These are phyloP conservation scores for Crypturellus undulatus DNA, from an alignment of 2,113 vertebrate species.

Conservation along the genomic window DNA sequence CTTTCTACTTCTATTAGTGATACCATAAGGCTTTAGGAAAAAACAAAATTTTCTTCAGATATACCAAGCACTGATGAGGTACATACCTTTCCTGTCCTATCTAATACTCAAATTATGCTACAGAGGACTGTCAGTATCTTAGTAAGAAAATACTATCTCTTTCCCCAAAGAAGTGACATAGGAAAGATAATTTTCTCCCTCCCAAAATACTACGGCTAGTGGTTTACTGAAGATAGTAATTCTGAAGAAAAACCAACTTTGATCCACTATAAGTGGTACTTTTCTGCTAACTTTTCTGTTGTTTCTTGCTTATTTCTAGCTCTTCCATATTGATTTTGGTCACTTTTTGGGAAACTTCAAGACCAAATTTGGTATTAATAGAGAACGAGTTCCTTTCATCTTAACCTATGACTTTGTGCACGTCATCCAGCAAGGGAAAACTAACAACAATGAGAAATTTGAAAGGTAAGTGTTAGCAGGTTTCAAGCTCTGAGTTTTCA, in stretches of 20 bases:
- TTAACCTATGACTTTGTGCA: constrained; percentile 98
- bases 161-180: not conserved
- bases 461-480: constrained; percentile 82
- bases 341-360: constrained; percentile 99
- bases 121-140: no score
- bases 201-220: accelerated
- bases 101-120: not conserved
- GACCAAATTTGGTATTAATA: constrained; percentile 97
- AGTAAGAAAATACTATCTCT: not conserved
- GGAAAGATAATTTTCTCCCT: not conserved
- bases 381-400: constrained; percentile 97
- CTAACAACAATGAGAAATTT: constrained; percentile 96
- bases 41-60: not conserved
- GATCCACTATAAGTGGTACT: not conserved
- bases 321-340: constrained; percentile 98
- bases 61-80: not conserved
- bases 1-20: not conserved
- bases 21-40: not conserved
- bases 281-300: not conserved
- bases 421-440: constrained; percentile 95
- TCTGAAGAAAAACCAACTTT: not conserved
- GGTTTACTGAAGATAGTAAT: not conserved
- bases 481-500: not conserved
- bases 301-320: constrained; percentile 72
- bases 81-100: not conserved